Evolutionary conservation across 2,888 invertebrate species (phyloP).

Genomic region (Sabellastarte sp.): DNA sequence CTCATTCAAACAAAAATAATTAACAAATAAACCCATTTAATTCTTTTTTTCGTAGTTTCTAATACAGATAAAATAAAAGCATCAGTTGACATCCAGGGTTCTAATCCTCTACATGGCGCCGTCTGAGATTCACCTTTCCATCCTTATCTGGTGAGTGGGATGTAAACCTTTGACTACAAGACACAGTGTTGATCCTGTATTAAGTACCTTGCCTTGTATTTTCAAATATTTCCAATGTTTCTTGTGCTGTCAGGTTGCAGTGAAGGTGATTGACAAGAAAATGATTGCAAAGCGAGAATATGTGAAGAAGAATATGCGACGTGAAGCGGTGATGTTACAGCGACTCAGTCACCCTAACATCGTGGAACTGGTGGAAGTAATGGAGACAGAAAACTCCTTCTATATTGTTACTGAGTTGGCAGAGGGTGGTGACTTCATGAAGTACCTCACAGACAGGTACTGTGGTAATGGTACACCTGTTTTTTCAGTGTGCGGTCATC

Average conservation of each 20-base stretch:
- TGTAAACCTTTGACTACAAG: too few species aligned
- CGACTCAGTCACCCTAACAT: slow-evolving; percentile 47
- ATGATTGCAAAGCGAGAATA: slow-evolving; percentile 39
- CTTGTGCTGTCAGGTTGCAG: slow-evolving; percentile 47
- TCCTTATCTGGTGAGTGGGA: too few species aligned
- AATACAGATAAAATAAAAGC: too few species aligned
- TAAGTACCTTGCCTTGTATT: not conserved
- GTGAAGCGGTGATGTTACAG: slow-evolving; percentile 49
- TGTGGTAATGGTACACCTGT: too few species aligned
- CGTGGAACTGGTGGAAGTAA: slow-evolving; percentile 45
- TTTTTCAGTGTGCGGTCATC: too few species aligned
- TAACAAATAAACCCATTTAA: too few species aligned
- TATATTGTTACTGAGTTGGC: slow-evolving; percentile 51
- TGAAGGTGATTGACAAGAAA: slow-evolving; percentile 49
- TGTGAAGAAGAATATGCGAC: slow-evolving; percentile 42
- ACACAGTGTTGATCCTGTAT: too few species aligned
- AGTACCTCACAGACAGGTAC: slow-evolving; percentile 35
- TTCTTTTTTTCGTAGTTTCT: too few species aligned
- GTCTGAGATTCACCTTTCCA: too few species aligned
- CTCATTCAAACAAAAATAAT: too few species aligned
- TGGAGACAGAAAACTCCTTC: slow-evolving; percentile 52
- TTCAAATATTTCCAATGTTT: not conserved
- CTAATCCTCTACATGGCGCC: too few species aligned
- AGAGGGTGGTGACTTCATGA: slow-evolving; percentile 43
- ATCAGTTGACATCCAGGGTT: too few species aligned